Base-by-base conservation (phyloP, 1,140 invertebrate genomes). In the Musca domestica region DNA sequence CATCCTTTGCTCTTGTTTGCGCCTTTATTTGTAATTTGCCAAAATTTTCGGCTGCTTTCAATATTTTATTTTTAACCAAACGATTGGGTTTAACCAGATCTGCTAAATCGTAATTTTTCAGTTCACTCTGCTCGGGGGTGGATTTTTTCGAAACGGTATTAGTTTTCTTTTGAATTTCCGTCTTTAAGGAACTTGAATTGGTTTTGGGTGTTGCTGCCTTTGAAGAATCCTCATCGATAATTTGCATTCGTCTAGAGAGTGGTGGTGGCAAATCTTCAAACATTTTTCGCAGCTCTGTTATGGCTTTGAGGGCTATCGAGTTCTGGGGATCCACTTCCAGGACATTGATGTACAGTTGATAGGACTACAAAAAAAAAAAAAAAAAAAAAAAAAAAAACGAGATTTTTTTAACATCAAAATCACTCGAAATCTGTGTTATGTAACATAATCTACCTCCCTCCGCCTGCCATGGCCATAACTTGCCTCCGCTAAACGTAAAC, bases 401-500 rank as follows among this genome's bases (percentile, higher is more conserved):
- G 34, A 12, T 41, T 12, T n/a, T n/a, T n/a, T n/a, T n/a, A n/a
- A n/a, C n/a, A n/a, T n/a, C n/a, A n/a, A n/a, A n/a, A n/a, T n/a
- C n/a, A n/a, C n/a, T n/a, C n/a, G n/a, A n/a, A n/a, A n/a, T n/a
- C n/a, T n/a, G 34, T 41, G 34, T 41, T n/a, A n/a, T n/a, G 10
- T 41, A 9, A 30, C 27, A 30, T 41, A n/a, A n/a, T n/a, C 71
- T 71, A 85, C 87, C 74, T 86, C 77, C 2, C 76, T 68, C 65
- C 79, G 79, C 46, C 76, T 74, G 67, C 81, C 74, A 7, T 84
- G 70, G 64, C 76, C 73, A 67, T 85, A 79, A 25, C 83, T 77
- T 25, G 85, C 81, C 52, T 85, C 74, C 14, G 83, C 87, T 73
- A 87, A 76, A 22, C 88, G 77, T 19, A 87, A 75, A 12, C 85